A percentile compares a stretch with the other conserved stretches of the same genome.
Evolutionary conservation across 2,888 invertebrate species (phyloP).

Genomic region (Rhingia campestris): DNA sequence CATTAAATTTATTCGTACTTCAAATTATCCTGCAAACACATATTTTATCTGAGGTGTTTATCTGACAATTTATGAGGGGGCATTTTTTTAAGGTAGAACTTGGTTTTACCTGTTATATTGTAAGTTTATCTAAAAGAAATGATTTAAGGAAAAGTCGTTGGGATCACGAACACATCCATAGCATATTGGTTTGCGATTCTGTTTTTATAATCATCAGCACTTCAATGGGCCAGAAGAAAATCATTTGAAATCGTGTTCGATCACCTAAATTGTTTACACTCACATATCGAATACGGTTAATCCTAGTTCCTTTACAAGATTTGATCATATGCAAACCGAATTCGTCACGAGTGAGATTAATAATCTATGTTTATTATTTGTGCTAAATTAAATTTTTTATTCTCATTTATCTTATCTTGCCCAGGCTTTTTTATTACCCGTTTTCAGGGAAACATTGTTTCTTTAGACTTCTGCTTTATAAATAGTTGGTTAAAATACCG

Average conservation of each 20-base stretch:
- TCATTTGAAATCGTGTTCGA: background rate
- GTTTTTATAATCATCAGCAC: background rate
- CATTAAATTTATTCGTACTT: constrained; percentile 25
- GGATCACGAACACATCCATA: background rate
- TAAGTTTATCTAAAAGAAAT: background rate
- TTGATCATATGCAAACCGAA: background rate
- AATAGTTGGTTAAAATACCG: constrained; percentile 38
- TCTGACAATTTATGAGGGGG: constrained; percentile 2
- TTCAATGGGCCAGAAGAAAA: background rate
- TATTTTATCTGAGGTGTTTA: constrained; percentile 20
- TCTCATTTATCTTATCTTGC: background rate
- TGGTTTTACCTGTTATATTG: background rate
- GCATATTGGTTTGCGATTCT: background rate
- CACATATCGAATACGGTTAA: background rate
- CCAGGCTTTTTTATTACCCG: background rate
- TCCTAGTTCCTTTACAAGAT: too few relatives aligned
- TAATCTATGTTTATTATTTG: constrained; percentile 41
- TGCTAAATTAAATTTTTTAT: constrained; percentile 44
- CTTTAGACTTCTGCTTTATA: constrained; percentile 28
- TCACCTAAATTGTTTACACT: background rate
- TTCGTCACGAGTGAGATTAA: background rate
- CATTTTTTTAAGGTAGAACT: background rate
- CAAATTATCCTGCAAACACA: constrained; percentile 14
- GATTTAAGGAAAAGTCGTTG: background rate
- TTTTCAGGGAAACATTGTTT: constrained; percentile 1